phyloP scores from a whole-genome alignment of 1,140 invertebrate species.

The Battus philenor region DNA sequence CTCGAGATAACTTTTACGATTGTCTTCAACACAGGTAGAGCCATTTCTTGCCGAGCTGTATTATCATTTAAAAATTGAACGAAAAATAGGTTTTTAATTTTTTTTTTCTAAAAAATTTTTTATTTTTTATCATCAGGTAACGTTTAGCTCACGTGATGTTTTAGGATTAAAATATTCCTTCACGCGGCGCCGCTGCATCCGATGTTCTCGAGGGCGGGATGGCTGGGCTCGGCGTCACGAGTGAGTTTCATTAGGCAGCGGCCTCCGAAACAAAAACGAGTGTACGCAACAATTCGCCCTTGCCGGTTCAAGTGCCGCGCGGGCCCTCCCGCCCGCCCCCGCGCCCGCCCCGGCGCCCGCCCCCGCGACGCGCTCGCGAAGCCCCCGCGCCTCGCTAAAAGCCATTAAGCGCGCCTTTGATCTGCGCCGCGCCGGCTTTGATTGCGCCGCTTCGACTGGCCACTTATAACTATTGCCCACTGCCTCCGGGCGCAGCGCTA shows the following conservation, averaged over 20 bases:
- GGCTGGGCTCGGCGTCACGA: conserved; percentile 22
- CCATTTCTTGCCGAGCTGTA: too few species aligned
- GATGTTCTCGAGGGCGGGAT: conserved; percentile 1
- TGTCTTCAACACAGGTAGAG: too few species aligned
- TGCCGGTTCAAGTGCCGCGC: conserved; percentile 30
- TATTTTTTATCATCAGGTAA: too few species aligned
- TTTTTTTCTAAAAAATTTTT: too few species aligned
- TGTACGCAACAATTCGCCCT: conserved; percentile 44
- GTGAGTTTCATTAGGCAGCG: conserved; percentile 36
- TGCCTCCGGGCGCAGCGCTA: conserved; percentile 5
- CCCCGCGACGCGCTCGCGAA: neutral
- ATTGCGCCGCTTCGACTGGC: conserved; percentile 54
- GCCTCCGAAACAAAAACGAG: conserved; percentile 46
- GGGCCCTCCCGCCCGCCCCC: conserved; percentile 13
- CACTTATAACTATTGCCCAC: conserved; percentile 49
- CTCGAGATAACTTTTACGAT: too few species aligned
- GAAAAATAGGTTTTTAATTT: too few species aligned
- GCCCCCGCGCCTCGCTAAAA: conserved; percentile 32
- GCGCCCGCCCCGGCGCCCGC: neutral
- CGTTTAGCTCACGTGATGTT: too few species aligned
- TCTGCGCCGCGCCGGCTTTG: conserved; percentile 45
- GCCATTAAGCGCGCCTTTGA: conserved; percentile 50
- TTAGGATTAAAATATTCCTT: too few species aligned
- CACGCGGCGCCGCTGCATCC: too few species aligned
- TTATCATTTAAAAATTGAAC: too few species aligned